Evolutionary conservation across 2,797 vertebrate species (phyloP).

Genomic region (Falco naumanni): DNA sequence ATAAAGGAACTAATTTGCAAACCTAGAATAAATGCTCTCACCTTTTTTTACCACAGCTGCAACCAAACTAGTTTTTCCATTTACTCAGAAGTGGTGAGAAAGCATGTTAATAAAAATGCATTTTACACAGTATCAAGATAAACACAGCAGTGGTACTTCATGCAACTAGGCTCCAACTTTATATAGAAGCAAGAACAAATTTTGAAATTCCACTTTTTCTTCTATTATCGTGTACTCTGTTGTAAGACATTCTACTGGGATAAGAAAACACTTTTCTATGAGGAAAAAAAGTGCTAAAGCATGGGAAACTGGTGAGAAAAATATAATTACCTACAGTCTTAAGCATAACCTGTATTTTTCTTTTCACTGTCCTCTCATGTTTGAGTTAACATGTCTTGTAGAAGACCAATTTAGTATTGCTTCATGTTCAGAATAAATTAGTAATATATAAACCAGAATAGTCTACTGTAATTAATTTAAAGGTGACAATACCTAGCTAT

Average conservation of each 20-base stretch:
- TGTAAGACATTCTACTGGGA: background rate
- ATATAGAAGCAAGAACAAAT: background rate
- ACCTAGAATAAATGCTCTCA: background rate
- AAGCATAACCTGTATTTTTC: background rate
- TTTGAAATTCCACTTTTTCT: background rate
- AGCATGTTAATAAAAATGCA: background rate
- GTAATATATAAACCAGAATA: background rate
- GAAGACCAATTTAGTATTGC: background rate
- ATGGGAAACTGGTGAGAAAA: background rate
- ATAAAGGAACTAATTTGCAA: background rate
- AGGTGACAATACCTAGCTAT: background rate
- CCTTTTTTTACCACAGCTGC: background rate
- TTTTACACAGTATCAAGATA: background rate
- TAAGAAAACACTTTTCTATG: too few species aligned
- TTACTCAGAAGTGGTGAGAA: background rate
- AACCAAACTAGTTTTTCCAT: background rate
- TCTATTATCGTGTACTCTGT: background rate
- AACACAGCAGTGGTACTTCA: background rate
- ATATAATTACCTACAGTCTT: background rate
- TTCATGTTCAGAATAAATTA: background rate
- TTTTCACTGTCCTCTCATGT: background rate
- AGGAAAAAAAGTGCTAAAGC: background rate
- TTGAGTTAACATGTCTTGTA: background rate
- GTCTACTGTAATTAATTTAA: background rate
- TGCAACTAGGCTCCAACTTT: background rate